Evolutionary conservation across 2,888 invertebrate genomes (phyloP).

Genomic region (Amiota communis): DNA sequence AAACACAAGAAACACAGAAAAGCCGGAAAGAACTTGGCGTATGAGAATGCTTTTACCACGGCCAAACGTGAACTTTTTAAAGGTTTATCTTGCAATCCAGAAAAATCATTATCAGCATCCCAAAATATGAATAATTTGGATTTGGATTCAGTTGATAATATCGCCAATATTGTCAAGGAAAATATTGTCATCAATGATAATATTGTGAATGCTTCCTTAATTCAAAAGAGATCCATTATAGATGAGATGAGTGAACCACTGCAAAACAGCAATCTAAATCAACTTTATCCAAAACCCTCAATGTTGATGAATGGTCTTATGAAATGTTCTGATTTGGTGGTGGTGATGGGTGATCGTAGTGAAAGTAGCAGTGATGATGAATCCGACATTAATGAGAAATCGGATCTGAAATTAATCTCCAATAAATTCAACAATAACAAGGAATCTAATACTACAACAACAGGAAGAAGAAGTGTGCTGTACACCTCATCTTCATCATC

Average conservation of each 20-base stretch:
- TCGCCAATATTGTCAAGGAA: too few species aligned
- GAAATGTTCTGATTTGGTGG: background rate
- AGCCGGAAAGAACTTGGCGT: background rate
- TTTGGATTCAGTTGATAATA: too few species aligned
- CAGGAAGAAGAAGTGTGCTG: too few species aligned
- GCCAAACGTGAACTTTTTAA: constrained; percentile 49
- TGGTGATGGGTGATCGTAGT: background rate
- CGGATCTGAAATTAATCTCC: background rate
- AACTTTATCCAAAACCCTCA: too few species aligned
- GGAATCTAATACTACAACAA: too few species aligned
- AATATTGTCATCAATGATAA: too few species aligned
- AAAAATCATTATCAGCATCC: too few species aligned
- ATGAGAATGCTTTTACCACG: constrained; percentile 41
- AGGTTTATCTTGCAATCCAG: background rate
- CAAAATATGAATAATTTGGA: too few species aligned
- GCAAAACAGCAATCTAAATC: constrained; percentile 7
- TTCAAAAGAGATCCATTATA: too few species aligned
- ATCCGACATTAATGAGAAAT: background rate
- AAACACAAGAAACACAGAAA: background rate
- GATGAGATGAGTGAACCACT: constrained; percentile 7
- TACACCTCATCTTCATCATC: background rate
- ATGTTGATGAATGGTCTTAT: background rate
- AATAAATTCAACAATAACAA: background rate
- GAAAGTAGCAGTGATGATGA: constrained; percentile 4
- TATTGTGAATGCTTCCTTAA: too few species aligned